Conservation (phyloP, 2,113 vertebrate genomes). For the Galeopterus variegatus region DNA sequence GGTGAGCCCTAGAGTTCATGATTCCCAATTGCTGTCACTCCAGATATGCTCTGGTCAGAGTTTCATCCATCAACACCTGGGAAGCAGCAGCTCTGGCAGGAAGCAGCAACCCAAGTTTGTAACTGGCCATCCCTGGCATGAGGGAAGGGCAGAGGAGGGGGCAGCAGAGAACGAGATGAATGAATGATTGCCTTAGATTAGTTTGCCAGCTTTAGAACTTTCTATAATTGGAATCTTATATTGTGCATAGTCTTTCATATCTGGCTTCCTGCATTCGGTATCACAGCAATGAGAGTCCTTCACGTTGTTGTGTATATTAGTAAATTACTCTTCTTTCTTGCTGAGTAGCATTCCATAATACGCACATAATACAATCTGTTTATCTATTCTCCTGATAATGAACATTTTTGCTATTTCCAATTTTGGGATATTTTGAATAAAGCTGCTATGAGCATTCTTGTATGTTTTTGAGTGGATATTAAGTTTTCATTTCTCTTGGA, state of each 20-base stretch:
- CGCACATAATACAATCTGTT: background rate
- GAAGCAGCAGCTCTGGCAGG: background rate
- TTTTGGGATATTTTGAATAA: background rate
- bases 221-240: background rate
- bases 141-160: background rate
- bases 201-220: background rate
- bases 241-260: background rate
- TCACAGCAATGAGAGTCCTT: background rate
- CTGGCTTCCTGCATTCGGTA: background rate
- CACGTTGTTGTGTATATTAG: too few relatives aligned
- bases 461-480: background rate
- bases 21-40: background rate
- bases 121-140: too few relatives aligned
- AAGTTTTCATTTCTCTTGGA: background rate
- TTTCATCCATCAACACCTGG: background rate
- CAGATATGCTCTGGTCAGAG: background rate
- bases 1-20: background rate
- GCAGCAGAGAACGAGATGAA: background rate
- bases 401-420: too few relatives aligned
- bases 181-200: too few relatives aligned
- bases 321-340: background rate
- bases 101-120: background rate
- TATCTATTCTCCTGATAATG: background rate
- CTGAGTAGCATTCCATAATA: background rate
- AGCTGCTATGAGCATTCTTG: background rate